Conservation (phyloP, 2,113 vertebrate species). For the Brienomyrus brachyistius region DNA sequence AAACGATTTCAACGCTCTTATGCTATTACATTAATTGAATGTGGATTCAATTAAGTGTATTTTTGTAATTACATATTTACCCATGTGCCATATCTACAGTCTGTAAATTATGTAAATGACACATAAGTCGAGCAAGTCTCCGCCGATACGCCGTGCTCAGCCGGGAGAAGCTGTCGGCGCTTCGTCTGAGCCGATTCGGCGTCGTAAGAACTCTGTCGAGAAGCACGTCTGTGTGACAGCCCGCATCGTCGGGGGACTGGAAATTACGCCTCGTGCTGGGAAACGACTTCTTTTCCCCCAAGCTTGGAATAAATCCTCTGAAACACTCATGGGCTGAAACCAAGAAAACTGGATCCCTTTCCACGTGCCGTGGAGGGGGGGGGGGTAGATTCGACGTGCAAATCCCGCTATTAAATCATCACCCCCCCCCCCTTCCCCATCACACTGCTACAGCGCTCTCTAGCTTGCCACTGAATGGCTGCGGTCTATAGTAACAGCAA, state of each 20-base stretch:
- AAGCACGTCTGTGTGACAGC: not conserved
- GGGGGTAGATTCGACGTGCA: not conserved
- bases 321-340: not conserved
- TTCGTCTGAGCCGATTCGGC: conserved; percentile 14
- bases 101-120: conserved; percentile 41
- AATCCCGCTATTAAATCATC: not conserved
- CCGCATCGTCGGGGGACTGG: not conserved
- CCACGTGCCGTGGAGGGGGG: not conserved
- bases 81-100: conserved; percentile 40
- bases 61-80: conserved; percentile 60
- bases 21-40: conserved; percentile 55
- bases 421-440: not conserved
- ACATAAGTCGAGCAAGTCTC: conserved; percentile 42
- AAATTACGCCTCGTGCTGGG: not conserved
- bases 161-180: conserved; percentile 35
- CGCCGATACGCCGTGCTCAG: conserved; percentile 46
- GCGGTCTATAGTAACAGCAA: not conserved
- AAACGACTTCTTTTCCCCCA: not conserved
- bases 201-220: conserved; percentile 6
- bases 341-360: not conserved
- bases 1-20: conserved; percentile 53
- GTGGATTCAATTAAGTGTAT: conserved; percentile 48
- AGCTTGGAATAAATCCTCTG: not conserved
- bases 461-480: not conserved
- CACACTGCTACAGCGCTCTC: not conserved